These are phyloP conservation scores for Archips xylosteana DNA, from an alignment of 2,888 invertebrate genomes.

Conservation along the genomic window DNA sequence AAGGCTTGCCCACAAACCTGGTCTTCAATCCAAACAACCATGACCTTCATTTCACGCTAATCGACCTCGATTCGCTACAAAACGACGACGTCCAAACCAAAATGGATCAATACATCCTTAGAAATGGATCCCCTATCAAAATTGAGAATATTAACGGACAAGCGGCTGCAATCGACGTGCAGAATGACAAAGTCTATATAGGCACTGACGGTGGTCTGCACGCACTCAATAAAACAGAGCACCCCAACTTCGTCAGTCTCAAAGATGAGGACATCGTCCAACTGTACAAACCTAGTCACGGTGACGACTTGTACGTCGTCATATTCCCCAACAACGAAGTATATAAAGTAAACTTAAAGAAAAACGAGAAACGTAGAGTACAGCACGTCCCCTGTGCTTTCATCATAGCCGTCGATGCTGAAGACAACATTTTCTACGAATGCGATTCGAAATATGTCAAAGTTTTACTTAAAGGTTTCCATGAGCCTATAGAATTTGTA, in stretches of 20 bases:
- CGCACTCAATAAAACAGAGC: slow-evolving; percentile 63
- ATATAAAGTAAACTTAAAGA: slow-evolving; percentile 62
- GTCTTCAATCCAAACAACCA: slow-evolving; percentile 64
- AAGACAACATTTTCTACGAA: slow-evolving; percentile 75
- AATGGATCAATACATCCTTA: slow-evolving; percentile 78
- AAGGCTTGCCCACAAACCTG: slow-evolving; percentile 76
- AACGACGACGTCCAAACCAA: slow-evolving; percentile 75
- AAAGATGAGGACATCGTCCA: slow-evolving; percentile 79
- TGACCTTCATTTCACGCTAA: slow-evolving; percentile 73
- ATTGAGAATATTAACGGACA: slow-evolving; percentile 74
- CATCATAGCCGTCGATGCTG: slow-evolving; percentile 71
- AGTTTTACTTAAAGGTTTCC: slow-evolving; percentile 71
- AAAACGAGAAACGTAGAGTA: slow-evolving; percentile 67
- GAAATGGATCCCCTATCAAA: slow-evolving; percentile 65
- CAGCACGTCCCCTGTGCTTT: slow-evolving; percentile 74
- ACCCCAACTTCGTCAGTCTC: slow-evolving; percentile 65
- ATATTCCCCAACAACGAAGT: slow-evolving; percentile 75
- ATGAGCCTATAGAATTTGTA: slow-evolving; percentile 76
- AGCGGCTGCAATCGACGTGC: slow-evolving; percentile 70
- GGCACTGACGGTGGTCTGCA: slow-evolving; percentile 72
- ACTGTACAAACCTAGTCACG: slow-evolving; percentile 65
- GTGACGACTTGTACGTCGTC: slow-evolving; percentile 68
- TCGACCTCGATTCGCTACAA: slow-evolving; percentile 73
- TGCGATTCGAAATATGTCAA: slow-evolving; percentile 80
- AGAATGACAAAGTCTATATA: slow-evolving; percentile 68